These are phyloP conservation scores for Nyctalus aviator DNA, from an alignment of 2,797 vertebrate genomes.

Conservation along the genomic window DNA sequence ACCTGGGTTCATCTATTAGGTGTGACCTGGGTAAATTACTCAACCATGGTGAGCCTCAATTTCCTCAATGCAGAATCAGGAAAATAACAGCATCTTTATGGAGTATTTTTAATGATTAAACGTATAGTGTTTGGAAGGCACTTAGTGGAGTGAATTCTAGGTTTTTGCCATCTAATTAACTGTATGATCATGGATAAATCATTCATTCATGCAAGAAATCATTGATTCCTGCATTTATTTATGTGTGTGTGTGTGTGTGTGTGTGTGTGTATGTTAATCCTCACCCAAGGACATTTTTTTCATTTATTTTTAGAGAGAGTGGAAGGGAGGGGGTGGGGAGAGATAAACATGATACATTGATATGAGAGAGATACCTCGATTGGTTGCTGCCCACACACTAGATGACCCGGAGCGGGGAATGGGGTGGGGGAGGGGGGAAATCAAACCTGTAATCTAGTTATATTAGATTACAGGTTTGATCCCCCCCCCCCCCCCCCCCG, in stretches of 20 bases:
- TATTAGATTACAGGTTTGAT: no score
- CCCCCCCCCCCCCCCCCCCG: no score
- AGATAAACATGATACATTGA: no score
- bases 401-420: accelerated
- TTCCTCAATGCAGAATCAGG: constrained; percentile 46
- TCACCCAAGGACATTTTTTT: no score
- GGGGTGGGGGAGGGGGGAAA: no score
- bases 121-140: not conserved
- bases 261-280: no score
- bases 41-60: not conserved
- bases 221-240: not conserved
- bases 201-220: not conserved
- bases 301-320: no score
- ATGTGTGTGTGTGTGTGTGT: no score
- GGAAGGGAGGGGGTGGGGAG: no score
- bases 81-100: not conserved
- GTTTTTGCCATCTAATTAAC: not conserved
- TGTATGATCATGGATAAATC: not conserved
- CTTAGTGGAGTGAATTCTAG: not conserved
- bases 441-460: no score
- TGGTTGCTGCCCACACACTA: no score
- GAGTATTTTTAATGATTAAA: constrained; percentile 25
- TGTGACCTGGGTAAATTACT: constrained; percentile 20
- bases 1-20: not conserved
- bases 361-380: no score